Conservation (phyloP, 2,797 vertebrate genomes). For the Sorex maritimensis region DNA sequence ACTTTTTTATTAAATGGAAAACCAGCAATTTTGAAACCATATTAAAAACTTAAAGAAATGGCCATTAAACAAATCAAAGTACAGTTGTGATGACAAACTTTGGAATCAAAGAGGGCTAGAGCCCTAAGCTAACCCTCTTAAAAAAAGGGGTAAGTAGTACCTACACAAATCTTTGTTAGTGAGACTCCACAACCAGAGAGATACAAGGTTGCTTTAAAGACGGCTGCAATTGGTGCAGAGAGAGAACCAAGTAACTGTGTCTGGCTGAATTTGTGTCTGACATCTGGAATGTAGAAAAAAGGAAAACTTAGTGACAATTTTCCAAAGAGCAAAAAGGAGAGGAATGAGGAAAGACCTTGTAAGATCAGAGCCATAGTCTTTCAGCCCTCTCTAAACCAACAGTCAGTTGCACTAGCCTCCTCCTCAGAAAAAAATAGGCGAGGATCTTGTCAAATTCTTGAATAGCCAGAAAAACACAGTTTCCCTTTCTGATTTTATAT, state of each 20-base stretch:
- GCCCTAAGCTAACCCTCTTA: neutral
- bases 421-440: neutral
- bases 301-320: neutral
- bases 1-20: neutral
- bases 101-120: neutral
- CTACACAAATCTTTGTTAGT: neutral
- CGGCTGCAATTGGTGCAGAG: neutral
- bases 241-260: conserved; percentile 3
- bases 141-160: neutral
- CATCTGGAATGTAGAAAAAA: neutral
- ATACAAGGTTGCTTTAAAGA: neutral
- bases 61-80: neutral
- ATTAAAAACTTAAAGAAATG: conserved; percentile 3
- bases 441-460: neutral
- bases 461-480: neutral
- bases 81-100: neutral
- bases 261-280: neutral
- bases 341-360: neutral
- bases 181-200: neutral
- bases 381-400: neutral
- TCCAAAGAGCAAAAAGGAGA: neutral
- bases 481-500: neutral
- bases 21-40: neutral
- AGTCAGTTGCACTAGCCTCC: neutral
- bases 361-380: neutral